These are phyloP conservation scores for Amphipoea oculea DNA, from an alignment of 2,888 invertebrate species.

Conservation along the genomic window DNA sequence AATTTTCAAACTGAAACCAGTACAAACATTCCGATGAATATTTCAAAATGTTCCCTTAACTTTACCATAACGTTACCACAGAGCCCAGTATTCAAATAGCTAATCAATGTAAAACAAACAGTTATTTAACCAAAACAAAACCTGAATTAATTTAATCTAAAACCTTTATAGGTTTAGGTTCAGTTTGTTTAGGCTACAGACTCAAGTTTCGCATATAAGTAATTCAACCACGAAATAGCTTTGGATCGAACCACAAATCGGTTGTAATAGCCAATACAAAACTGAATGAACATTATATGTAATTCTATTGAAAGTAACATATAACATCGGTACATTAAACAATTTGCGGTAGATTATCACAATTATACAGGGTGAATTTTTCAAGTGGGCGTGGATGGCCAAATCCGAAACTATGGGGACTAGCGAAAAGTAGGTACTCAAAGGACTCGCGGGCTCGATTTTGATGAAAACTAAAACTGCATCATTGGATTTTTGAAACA, in stretches of 20 bases:
- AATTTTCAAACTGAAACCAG: constrained; percentile 61
- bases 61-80: constrained; percentile 47
- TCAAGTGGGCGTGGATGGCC: too few species aligned
- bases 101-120: constrained; percentile 33
- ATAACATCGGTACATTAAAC: background rate
- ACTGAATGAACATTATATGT: background rate
- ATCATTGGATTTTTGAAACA: too few species aligned
- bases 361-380: too few species aligned
- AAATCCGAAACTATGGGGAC: too few species aligned
- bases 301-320: background rate
- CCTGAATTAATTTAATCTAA: constrained; percentile 56
- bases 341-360: background rate
- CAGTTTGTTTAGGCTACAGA: constrained; percentile 52
- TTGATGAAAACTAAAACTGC: too few species aligned
- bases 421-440: too few species aligned
- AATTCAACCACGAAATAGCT: constrained; percentile 39
- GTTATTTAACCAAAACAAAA: constrained; percentile 47
- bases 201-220: constrained; percentile 42
- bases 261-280: constrained; percentile 6
- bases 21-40: constrained; percentile 56
- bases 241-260: constrained; percentile 39
- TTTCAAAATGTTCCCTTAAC: constrained; percentile 45
- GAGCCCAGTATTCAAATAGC: constrained; percentile 28
- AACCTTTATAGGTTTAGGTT: constrained; percentile 53
- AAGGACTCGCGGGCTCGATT: too few species aligned